Conservation (phyloP, 2,888 invertebrate genomes). For the Apamea anceps region DNA sequence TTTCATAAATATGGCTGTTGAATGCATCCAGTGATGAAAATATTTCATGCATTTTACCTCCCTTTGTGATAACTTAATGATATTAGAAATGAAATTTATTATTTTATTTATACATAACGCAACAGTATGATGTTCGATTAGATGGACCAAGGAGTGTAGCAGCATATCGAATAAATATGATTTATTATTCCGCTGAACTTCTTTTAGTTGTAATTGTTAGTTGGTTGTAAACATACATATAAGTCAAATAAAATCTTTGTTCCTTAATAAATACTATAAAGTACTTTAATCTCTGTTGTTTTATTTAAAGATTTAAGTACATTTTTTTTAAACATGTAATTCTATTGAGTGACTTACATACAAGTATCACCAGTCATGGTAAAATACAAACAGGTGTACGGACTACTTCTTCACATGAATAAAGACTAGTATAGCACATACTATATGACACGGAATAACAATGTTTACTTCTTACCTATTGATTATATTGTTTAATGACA, state of each 20-base stretch:
- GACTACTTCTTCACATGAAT: neutral
- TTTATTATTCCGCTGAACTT: slow-evolving; percentile 17
- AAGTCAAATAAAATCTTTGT: slow-evolving; percentile 16
- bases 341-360: neutral
- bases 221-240: slow-evolving; percentile 5
- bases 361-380: neutral
- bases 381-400: neutral
- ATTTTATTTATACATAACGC: neutral
- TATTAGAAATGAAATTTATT: slow-evolving; percentile 25
- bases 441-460: neutral
- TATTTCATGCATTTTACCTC: slow-evolving; percentile 9
- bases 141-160: slow-evolving; percentile 4
- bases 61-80: slow-evolving; percentile 42
- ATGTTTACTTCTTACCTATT: neutral
- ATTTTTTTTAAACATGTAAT: neutral
- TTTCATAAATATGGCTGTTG: slow-evolving; percentile 14
- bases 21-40: slow-evolving; percentile 2
- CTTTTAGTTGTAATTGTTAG: slow-evolving; percentile 15
- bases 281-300: neutral
- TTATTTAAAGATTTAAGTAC: neutral
- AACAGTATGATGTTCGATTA: slow-evolving; percentile 7
- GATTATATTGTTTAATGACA: neutral
- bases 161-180: slow-evolving; percentile 33
- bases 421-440: neutral
- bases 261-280: slow-evolving; percentile 40